A percentile compares a stretch with the other conserved stretches of the same genome.
Conservation (phyloP, 92 coral and sea anemone species). For the Epizoanthus illoricatus region DNA sequence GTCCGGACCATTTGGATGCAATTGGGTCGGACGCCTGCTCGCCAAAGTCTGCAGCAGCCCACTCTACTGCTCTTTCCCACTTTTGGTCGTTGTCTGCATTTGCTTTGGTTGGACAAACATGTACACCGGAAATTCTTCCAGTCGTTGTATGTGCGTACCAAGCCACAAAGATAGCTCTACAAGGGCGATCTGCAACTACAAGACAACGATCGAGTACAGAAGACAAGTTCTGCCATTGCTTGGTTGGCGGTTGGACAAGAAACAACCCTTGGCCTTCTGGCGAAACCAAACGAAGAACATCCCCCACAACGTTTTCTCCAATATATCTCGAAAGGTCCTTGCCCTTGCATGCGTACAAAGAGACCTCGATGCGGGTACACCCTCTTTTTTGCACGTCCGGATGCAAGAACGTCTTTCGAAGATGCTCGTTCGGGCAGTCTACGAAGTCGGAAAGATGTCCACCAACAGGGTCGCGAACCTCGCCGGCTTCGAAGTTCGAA, state of each 20-base stretch:
- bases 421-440: slow-evolving; percentile 41
- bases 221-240: neutral
- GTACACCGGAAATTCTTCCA: slow-evolving; percentile 34
- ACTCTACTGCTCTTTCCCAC: slow-evolving; percentile 30
- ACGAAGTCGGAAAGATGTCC: slow-evolving; percentile 43
- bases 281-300: neutral
- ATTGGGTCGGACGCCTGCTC: slow-evolving; percentile 26
- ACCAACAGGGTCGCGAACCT: slow-evolving; percentile 31
- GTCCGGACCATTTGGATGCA: slow-evolving; percentile 22
- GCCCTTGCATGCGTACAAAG: slow-evolving; percentile 30
- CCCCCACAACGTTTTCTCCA: neutral
- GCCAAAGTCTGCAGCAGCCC: slow-evolving; percentile 36
- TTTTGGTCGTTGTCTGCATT: neutral
- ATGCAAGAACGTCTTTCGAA: slow-evolving; percentile 36
- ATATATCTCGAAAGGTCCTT: slow-evolving; percentile 17
- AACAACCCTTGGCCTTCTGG: slow-evolving; percentile 21
- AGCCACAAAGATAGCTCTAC: neutral
- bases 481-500: slow-evolving; percentile 48
- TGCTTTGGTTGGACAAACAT: slow-evolving; percentile 15
- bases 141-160: slow-evolving; percentile 44
- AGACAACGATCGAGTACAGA: slow-evolving; percentile 21
- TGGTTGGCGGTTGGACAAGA: neutral
- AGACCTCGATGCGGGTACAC: slow-evolving; percentile 42
- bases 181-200: slow-evolving; percentile 28
- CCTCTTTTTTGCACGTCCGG: slow-evolving; percentile 47